Percentiles rank a stretch among this genome's conserved stretches.
Evolutionary conservation across 2,888 invertebrate genomes (phyloP).

Genomic region (Callyntrura sp.): DNA sequence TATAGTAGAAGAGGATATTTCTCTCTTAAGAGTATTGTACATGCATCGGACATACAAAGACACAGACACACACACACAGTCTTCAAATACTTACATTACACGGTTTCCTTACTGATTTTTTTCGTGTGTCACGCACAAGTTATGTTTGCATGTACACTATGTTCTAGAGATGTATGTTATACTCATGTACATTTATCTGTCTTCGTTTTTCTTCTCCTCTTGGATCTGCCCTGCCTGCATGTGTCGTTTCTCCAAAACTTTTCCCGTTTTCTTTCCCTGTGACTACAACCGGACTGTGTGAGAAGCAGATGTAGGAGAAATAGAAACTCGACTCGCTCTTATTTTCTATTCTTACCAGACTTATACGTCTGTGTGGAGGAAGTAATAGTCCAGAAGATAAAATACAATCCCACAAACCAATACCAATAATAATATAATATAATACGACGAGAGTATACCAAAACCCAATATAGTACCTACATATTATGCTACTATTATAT

Average conservation of each 20-base stretch:
- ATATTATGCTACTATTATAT: too few species aligned
- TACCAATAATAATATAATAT: slow-evolving; percentile 54
- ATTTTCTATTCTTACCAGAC: not conserved
- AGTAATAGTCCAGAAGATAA: slow-evolving; percentile 21
- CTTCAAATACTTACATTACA: not conserved
- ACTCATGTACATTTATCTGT: slow-evolving; percentile 36
- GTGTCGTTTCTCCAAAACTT: slow-evolving; percentile 52
- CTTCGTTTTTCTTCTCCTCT: slow-evolving; percentile 12
- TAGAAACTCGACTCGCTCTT: not conserved
- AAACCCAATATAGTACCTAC: not conserved
- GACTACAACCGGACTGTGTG: not conserved
- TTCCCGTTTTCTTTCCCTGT: not conserved
- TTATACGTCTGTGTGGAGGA: slow-evolving; percentile 6
- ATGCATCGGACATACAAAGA: too few species aligned
- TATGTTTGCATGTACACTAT: not conserved
- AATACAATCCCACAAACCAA: slow-evolving; percentile 61
- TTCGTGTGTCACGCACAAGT: not conserved
- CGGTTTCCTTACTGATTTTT: slow-evolving; percentile 30
- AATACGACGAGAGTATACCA: not conserved
- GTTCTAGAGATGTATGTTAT: not conserved
- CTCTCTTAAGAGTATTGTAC: too few species aligned
- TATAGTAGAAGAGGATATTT: too few species aligned
- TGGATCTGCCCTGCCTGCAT: slow-evolving; percentile 15
- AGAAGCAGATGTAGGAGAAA: slow-evolving; percentile 21
- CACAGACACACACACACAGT: not conserved